Evolutionary conservation across 2,797 vertebrate species (phyloP), one percentile per base, ranked within the genome.

Genomic region (Halcyon smyrnensis): DNA sequence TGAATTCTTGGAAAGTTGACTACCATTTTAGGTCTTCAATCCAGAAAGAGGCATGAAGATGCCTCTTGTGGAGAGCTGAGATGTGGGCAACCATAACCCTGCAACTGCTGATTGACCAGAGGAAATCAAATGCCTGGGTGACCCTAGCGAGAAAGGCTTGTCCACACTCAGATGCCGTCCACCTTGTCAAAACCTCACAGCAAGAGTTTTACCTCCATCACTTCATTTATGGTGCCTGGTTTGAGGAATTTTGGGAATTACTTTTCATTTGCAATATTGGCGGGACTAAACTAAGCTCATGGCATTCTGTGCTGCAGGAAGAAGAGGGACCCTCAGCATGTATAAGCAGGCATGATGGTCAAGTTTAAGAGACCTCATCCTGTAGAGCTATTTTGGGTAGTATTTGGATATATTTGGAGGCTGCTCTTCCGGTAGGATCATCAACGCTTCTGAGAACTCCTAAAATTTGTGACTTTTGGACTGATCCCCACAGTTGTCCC

Each of bases 361-460:
- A 59, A 36, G 45, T 77, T 64, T 57, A 39, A 77, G 51, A 63
- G 9, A 37, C 6, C 19, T 84, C 2, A 0, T n/a, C 50, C 20
- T 64, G n/a, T 28, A 43, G 37, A 64, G 11, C 28, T 53, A 18
- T 41, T 78, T 65, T 41, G 37, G 23, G 24, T 30, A 34, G 25
- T 57, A 45, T 37, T 64, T 41, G 48, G 30, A 32, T 54, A 5
- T 48, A 70, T 78, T 39, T 59, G 76, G n/a, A 65, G n/a, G 37
- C n/a, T 73, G 45, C 60, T 67, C 2, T 59, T 51, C 68, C 45
- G n/a, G 32, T 19, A 65, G 51, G 37, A 51, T 43, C 36, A 45
- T 59, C 36, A 59, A 36, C 1, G 0, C 27, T 54, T 11, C 43
- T 0, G 1, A 51, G 68, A 59, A 53, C 28, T 24, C 15, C 27